Base-by-base conservation (phyloP, 2,888 invertebrate genomes). In the Catocala nupta region DNA sequence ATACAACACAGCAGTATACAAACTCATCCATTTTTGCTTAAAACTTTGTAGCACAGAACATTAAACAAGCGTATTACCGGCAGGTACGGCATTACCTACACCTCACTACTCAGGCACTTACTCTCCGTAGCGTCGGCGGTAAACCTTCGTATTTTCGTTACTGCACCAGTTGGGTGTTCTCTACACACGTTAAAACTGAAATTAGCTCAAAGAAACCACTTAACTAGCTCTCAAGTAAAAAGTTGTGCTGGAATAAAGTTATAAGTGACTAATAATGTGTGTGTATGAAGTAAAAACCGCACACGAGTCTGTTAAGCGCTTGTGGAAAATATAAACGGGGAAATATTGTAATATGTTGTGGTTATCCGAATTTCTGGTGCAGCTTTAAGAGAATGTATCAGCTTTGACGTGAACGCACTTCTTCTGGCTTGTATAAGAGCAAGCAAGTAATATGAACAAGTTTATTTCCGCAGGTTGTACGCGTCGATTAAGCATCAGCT, bases 261-360 rank as follows among this genome's bases (percentile, higher is more conserved):
- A 51, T 36, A 36, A 51, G 7, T 36, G 11, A 6, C 9, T 52
- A 42, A 16, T 52, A 52, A 42, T 16, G 12, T 16, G 13, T 8
- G 13, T 42, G 16, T 13, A 52, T 52, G 52, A 42, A 42, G 52
- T 42, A 42, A 52, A 52, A 52, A 52, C 52, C 52, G 10, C 52
- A 52, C 42, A 16, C 5, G 25, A 7, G 52, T 39, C 39, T 52
- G 42, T 39, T 52, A 34, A 13, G 16, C 52, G 16, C 42, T 52
- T 39, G 52, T 16, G 16, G 13, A 9, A 47, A 47, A 9, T 11
- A 44, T 9, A 8, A 33, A 33, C 7, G 12, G 33, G 44, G 25
- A 3, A 25, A 25, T 25, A 25, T 25, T 25, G 25, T 25, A 25
- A 25, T 25, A 25, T 25, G 25, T 25, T 25, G 1, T 25, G 25